phyloP scores from a whole-genome alignment of 2,113 vertebrate genomes.

The Percina caprodes region DNA sequence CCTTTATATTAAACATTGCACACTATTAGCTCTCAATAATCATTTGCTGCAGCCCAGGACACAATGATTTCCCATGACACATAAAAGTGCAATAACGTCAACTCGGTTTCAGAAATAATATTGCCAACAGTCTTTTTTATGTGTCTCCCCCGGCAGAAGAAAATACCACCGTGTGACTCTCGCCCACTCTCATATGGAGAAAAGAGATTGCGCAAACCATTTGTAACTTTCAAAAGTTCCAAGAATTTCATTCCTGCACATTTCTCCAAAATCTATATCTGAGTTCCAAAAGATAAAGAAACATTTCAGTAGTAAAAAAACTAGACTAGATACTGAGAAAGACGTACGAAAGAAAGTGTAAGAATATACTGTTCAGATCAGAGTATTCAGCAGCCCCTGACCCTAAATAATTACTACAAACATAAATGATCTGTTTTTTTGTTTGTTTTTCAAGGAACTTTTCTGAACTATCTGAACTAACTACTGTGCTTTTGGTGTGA shows the following conservation, averaged over 20 bases:
- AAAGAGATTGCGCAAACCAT: constrained; percentile 60
- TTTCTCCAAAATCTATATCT: constrained; percentile 58
- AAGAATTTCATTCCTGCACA: constrained; percentile 70
- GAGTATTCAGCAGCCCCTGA: not conserved
- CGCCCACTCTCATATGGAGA: constrained; percentile 55
- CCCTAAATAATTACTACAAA: not conserved
- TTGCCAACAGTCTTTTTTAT: constrained; percentile 83
- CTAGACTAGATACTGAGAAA: constrained; percentile 17
- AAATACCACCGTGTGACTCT: constrained; percentile 70
- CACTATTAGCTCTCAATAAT: constrained; percentile 93
- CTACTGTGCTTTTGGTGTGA: constrained; percentile 25
- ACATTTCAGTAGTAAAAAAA: constrained; percentile 22
- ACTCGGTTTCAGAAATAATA: constrained; percentile 84
- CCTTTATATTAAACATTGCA: constrained; percentile 90
- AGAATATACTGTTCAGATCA: constrained; percentile 7
- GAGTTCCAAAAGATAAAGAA: constrained; percentile 28
- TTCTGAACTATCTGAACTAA: not conserved
- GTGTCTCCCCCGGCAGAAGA: constrained; percentile 72
- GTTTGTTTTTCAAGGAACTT: not conserved
- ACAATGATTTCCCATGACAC: constrained; percentile 95
- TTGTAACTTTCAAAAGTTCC: constrained; percentile 75
- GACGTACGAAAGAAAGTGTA: not conserved
- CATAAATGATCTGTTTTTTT: not conserved
- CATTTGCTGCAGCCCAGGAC: constrained; percentile 85
- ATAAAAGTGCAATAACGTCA: constrained; percentile 86